Percentiles rank a stretch among this genome's conserved stretches.
phyloP scores from a whole-genome alignment of 2,113 vertebrate species.

The Neogobius melanostomus region DNA sequence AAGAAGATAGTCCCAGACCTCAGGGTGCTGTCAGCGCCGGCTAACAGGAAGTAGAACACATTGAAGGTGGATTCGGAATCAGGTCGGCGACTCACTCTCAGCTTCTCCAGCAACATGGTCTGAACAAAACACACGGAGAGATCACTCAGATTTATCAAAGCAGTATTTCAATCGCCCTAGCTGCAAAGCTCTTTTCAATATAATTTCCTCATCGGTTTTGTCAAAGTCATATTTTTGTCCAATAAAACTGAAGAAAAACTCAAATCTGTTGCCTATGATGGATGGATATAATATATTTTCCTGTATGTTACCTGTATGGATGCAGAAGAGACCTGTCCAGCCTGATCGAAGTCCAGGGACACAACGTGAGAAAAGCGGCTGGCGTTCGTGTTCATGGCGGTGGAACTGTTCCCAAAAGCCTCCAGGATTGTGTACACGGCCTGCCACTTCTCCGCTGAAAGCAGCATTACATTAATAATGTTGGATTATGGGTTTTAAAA shows the following conservation, averaged over 20 bases:
- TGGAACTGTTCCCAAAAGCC: slow-evolving; percentile 93
- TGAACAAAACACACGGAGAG: slow-evolving; percentile 43
- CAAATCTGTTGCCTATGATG: too few species aligned
- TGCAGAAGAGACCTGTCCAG: slow-evolving; percentile 95
- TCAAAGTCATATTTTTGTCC: too few species aligned
- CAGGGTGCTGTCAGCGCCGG: slow-evolving; percentile 86
- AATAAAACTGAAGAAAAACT: too few species aligned
- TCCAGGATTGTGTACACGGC: slow-evolving; percentile 93
- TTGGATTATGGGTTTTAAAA: background rate
- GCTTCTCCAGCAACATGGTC: slow-evolving; percentile 96
- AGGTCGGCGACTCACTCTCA: slow-evolving; percentile 86
- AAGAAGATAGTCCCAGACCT: slow-evolving; percentile 72
- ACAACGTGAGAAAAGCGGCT: slow-evolving; percentile 95
- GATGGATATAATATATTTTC: background rate
- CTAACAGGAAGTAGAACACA: slow-evolving; percentile 93
- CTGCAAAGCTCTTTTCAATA: too few species aligned
- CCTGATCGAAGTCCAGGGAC: slow-evolving; percentile 95
- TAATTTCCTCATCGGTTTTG: too few species aligned
- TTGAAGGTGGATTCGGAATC: slow-evolving; percentile 88
- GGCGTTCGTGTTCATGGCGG: slow-evolving; percentile 87
- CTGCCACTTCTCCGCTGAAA: slow-evolving; percentile 94
- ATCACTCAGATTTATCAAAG: background rate
- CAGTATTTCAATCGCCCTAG: too few species aligned
- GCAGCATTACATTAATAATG: too few species aligned
- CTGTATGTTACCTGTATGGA: slow-evolving; percentile 86